Conservation (phyloP, 2,113 vertebrate species). For the Chionis minor region DNA sequence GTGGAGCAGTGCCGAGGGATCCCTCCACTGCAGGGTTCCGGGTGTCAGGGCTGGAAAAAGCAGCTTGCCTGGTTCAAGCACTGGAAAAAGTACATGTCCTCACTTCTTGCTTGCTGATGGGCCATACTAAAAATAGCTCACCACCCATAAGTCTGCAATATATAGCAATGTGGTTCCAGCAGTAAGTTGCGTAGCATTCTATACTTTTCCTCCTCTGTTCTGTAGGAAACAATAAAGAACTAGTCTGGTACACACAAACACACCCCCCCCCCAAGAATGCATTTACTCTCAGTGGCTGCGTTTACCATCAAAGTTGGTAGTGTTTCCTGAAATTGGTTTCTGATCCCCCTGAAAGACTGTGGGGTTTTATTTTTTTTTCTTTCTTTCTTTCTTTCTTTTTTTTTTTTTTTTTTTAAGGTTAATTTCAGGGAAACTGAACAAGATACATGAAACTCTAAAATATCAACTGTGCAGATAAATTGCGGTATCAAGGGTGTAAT, state of each 20-base stretch:
- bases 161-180: background rate
- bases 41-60: background rate
- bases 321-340: slow-evolving; percentile 75
- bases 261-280: background rate
- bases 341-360: slow-evolving; percentile 63
- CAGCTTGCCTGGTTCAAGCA: background rate
- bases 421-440: slow-evolving; percentile 65
- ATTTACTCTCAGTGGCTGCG: slow-evolving; percentile 12
- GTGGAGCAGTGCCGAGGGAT: background rate
- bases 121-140: background rate
- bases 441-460: slow-evolving; percentile 49
- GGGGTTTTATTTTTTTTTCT: slow-evolving; percentile 1
- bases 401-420: background rate
- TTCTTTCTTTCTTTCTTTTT: background rate
- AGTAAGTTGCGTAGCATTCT: background rate
- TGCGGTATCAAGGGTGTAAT: background rate
- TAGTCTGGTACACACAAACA: background rate
- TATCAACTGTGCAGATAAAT: slow-evolving; percentile 23
- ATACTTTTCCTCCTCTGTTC: background rate
- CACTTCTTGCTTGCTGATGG: background rate
- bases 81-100: background rate
- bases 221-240: background rate
- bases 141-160: background rate
- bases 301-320: slow-evolving; percentile 62
- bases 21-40: background rate